Evolutionary conservation across 2,797 vertebrate genomes (phyloP), one percentile per base, ranked within the genome.

Genomic region (Squalus acanthias): DNA sequence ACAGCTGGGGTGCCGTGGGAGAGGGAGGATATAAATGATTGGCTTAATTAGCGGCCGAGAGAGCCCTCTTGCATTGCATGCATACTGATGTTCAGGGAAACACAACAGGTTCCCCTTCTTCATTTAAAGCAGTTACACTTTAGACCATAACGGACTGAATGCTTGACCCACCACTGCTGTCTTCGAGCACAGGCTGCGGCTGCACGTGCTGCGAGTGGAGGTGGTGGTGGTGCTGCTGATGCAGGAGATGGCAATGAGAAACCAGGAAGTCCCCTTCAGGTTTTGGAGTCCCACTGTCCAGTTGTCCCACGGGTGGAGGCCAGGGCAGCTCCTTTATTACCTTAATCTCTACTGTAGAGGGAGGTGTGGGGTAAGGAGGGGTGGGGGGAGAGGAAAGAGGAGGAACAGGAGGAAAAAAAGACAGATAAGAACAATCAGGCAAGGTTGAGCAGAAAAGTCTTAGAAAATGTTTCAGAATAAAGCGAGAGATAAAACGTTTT

Each of bases 271-370:
- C 98, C 97, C 98, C 98, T 63, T 99, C 99, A n/a, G 97, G 97
- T 97, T 97, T 98, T 96, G 98, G 98, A 96, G 98, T 98, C 96
- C 98, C 98, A 96, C 98, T 98, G 98, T 99, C 98, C 97, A 99
- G 99, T 97, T 99, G 99, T 97, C 99, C 99, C 96, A 99, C 99
- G 0, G 99, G 99, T 2, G 99, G 99, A 96, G 99, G 99, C 99
- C 99, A 99, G 57, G 99, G 99, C 97, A 99, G 98, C 98, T 99
- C 99, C 98, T 99, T 99, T 98, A 99, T 99, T 98, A 99, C 99
- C 98, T 99, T 99, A 98, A 99, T 99, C 98, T 99, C 99, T 98
- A 99, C 99, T 99, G 98, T 98, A 98, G 98, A 97, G 96, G 96
- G 96, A 22, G 63, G 60, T 3, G 63, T 26, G n/a, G n/a, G 12